A percentile compares a stretch with the other conserved stretches of the same genome.
Evolutionary conservation across 2,888 invertebrate genomes (phyloP).

Genomic region (Chaetogeoica ovagalla): DNA sequence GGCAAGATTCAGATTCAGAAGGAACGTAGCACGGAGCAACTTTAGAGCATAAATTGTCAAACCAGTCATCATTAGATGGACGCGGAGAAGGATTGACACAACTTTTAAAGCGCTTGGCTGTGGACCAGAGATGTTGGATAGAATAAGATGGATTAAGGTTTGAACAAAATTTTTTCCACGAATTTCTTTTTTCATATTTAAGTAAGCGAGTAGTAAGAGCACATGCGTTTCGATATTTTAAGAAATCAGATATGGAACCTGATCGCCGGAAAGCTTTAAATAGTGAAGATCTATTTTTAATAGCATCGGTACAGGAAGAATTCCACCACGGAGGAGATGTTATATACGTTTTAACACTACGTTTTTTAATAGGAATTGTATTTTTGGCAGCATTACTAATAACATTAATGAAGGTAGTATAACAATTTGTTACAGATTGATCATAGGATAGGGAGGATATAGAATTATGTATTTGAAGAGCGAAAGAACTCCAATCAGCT

Average conservation of each 20-base stretch:
- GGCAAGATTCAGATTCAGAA: not conserved
- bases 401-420: not conserved
- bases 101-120: constrained; percentile 1
- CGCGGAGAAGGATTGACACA: not conserved
- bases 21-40: not conserved
- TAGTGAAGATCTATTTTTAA: not conserved
- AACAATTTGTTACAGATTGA: not conserved
- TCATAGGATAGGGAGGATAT: not conserved
- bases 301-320: not conserved
- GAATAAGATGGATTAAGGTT: not conserved
- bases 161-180: constrained; percentile 6
- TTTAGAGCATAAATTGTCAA: not conserved
- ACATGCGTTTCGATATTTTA: not conserved
- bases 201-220: not conserved
- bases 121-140: not conserved
- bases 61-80: constrained; percentile 1
- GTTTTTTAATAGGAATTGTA: not conserved
- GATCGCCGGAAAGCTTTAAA: not conserved
- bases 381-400: not conserved
- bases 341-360: not conserved
- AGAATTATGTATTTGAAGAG: not conserved
- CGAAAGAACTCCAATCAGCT: no score
- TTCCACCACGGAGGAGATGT: constrained; percentile 9
- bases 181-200: not conserved
- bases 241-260: not conserved